Evolutionary conservation across 2,888 invertebrate species (phyloP), one percentile per base, ranked within the genome.

Genomic region (Eristalis tenax): DNA sequence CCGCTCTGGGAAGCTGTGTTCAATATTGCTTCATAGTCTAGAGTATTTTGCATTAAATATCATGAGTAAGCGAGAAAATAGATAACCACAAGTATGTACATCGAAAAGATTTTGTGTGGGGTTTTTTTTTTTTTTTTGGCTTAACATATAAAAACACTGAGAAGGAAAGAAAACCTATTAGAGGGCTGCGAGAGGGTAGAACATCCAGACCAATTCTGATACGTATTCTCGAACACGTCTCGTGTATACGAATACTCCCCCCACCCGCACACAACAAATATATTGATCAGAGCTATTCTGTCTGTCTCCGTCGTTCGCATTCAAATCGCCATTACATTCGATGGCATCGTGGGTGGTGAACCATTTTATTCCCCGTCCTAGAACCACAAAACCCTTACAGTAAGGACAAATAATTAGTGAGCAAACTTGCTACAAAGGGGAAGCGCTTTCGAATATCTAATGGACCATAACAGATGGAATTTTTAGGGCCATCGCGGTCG

Each of bases 31-130:
- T 66, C 40, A 76, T 66, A 38, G 83, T 75, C 69, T 80, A 35
- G 43, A 65, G 59, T 70, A 68, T 68, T 83, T 83, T 73, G 68
- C 68, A 79, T 79, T 79, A 59, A 79, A 80, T 79, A 43, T 56
- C 75, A 84, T 84, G 80, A 80, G 69, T 80, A 84, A 80, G 75
- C 69, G 75, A 59, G 74, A 80, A 84, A 75, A 75, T 61, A 84
- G 69, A 83, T 79, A 70, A 57, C 64, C 43, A 32, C 63, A 63
- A 77, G 50, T 69, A 35, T 23, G 61, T 57, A 43, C 61, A 78
- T 69, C 70, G 64, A 50, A 22, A 70, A 64, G 69, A 70, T 69
- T 69, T 63, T 26, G 3, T 76, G 50, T 43, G 22, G 23, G 22
- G 43, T 35, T 69, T 61, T 50, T 13, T 76, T 61, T 40, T 22